Evolutionary conservation across 37 sponge, comb jelly and placozoan species (phyloP), one percentile per base, ranked within the genome.

Genomic region (Petrosia ficiformis): DNA sequence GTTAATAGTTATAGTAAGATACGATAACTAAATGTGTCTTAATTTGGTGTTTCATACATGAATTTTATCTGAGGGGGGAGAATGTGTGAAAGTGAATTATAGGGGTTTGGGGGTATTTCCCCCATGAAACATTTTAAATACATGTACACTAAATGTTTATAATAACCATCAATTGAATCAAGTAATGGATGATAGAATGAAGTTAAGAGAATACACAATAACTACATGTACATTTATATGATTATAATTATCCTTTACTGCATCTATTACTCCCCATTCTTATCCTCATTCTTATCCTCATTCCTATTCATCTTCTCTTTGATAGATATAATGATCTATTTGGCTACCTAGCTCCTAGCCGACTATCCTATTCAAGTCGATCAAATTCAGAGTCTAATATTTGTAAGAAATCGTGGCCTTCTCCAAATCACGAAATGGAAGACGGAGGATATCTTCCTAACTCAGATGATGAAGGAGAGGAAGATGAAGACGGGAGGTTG

Each of bases 381-480:
- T 89, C 82, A 48, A n/a, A 59, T 29, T 90, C 91, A 31, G 91
- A 90, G 25, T 75, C 91, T 4, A 77, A 82, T 83, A 30, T 90
- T 44, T 72, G 29, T 34, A 8, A 48, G 54, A 40, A 73, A 38
- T 24, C 32, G 31, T 71, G 25, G 14, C 25, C 24, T 28, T 21
- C 24, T 4, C 28, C 40, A n/a, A 26, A 71, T 2, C 32, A 5
- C 3, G 72, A 61, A n/a, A 22, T 5, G 28, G 63, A 61, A 29
- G 26, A 22, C 14, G 63, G 63, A 26, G 14, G 14, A 14, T 8
- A 48, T 8, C 8, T 14, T 19, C 54, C 54, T 48, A 8, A 48
- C 14, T 8, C 8, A 8, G 54, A 8, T 14, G 22, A 38, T 33
- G 70, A 38, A 38, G 22, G 38, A 8, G 11, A 38, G 22, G 72